These are phyloP conservation scores for Sylvilagus bachmani DNA, from an alignment of 2,113 vertebrate genomes.

Conservation along the genomic window DNA sequence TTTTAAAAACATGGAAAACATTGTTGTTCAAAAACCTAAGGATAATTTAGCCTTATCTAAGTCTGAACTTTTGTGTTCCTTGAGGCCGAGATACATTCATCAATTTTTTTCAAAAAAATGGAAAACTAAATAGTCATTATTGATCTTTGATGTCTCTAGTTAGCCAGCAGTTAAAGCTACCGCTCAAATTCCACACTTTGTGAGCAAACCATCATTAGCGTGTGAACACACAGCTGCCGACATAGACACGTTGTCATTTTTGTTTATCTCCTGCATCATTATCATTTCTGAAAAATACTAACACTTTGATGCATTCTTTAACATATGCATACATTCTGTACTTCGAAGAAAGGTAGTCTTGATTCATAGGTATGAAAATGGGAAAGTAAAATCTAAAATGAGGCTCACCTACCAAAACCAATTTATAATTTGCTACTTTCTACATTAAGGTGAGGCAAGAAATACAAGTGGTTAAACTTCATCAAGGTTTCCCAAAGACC, in stretches of 20 bases:
- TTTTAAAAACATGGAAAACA: neutral
- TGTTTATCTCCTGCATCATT: no score
- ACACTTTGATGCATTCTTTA: no score
- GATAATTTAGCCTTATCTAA: neutral
- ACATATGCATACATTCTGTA: no score
- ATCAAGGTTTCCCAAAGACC: neutral
- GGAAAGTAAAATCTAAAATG: constrained; percentile 10
- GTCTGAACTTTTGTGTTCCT: constrained; percentile 1
- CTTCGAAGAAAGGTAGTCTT: no score
- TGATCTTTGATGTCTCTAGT: constrained; percentile 33
- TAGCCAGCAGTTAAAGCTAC: constrained; percentile 55
- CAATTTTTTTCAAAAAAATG: constrained; percentile 61
- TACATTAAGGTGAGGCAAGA: neutral
- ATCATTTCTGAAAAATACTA: no score
- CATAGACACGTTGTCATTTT: neutral
- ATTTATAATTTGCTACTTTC: constrained; percentile 17
- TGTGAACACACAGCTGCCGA: constrained; percentile 7
- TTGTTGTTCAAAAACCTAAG: constrained; percentile 5
- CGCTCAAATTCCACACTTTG: constrained; percentile 55
- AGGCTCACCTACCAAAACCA: neutral
- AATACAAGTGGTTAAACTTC: neutral
- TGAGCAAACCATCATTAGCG: constrained; percentile 45
- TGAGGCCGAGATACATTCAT: neutral
- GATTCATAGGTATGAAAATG: no score
- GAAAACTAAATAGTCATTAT: constrained; percentile 56